These are phyloP conservation scores for Linnaemya tessellans DNA, from an alignment of 2,888 invertebrate genomes.

Conservation along the genomic window DNA sequence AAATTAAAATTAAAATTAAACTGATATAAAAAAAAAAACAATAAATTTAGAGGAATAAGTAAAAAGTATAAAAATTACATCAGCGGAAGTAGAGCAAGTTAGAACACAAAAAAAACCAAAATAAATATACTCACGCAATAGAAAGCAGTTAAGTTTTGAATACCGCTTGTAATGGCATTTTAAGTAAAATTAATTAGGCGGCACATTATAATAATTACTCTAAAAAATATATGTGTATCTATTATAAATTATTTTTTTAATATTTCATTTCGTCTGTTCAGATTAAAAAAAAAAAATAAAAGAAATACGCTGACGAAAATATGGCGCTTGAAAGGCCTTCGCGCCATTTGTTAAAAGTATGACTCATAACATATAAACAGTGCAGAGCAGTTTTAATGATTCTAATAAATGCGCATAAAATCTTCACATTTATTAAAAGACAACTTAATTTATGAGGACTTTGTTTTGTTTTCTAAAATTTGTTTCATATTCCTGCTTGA, in stretches of 20 bases:
- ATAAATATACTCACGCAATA: conserved; percentile 22
- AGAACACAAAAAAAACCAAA: background rate
- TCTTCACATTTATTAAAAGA: too few relatives aligned
- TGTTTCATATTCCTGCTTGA: too few relatives aligned
- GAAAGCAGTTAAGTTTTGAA: background rate
- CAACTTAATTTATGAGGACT: too few relatives aligned
- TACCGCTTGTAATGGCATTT: background rate
- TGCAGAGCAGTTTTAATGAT: background rate
- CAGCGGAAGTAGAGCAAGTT: conserved; percentile 28
- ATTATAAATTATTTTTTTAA: background rate
- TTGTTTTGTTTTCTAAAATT: too few relatives aligned
- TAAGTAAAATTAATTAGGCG: background rate
- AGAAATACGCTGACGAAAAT: background rate
- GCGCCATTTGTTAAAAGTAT: background rate
- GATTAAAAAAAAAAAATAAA: too few relatives aligned
- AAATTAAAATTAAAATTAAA: conserved; percentile 24
- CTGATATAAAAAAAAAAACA: too few relatives aligned
- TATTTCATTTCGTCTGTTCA: background rate
- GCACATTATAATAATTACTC: background rate
- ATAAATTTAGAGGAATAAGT: background rate
- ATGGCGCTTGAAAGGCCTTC: background rate
- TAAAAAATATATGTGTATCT: background rate
- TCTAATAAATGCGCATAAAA: too few relatives aligned
- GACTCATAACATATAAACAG: background rate
- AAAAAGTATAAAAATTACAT: conserved; percentile 29